Evolutionary conservation across 2,888 invertebrate species (phyloP), one percentile per base, ranked within the genome.

Genomic region (Drosophila austrosaltans): DNA sequence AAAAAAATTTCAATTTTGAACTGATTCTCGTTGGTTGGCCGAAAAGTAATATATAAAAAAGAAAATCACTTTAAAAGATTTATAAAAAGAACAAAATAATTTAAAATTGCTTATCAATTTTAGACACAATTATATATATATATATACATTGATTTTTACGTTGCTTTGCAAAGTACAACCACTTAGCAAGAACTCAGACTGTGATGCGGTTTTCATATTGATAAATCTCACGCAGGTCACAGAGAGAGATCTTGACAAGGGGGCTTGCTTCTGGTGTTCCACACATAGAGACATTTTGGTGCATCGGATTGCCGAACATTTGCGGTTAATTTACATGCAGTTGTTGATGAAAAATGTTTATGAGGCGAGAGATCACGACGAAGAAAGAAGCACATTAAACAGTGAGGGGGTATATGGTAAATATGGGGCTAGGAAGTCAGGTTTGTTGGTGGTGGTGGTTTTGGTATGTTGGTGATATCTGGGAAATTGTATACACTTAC

Each of bases 141-240:
- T 53, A 48, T 48, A 22, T 22, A 48, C 8, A 48, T 36, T 8
- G 36, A 36, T 22, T 8, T 48, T 22, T 48, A 48, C 22, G 92
- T 93, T 86, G 90, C 69, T 78, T 73, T 76, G 63, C 68, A 81
- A 88, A 86, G 39, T 78, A 69, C 93, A 93, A 93, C 94, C 94
- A 94, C 95, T 93, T 93, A 96, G 96, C 96, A 96, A 96, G 97
- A 97, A 97, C 97, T 97, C 96, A 96, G 97, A 96, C 97, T 97
- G 97, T 97, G 97, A 97, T 97, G 97, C 96, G 96, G 81, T 76
- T 79, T 82, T 77, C 48, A 48, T 25, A 48, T 48, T 48, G 48
- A 48, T 48, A 79, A 74, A 79, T 81, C 89, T 93, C 91, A 95
- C 96, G 97, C 96, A 93, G 78, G 94, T 96, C 96, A 96, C 96